phyloP scores from a whole-genome alignment of 2,113 vertebrate species.

The Empidonax alnorum region DNA sequence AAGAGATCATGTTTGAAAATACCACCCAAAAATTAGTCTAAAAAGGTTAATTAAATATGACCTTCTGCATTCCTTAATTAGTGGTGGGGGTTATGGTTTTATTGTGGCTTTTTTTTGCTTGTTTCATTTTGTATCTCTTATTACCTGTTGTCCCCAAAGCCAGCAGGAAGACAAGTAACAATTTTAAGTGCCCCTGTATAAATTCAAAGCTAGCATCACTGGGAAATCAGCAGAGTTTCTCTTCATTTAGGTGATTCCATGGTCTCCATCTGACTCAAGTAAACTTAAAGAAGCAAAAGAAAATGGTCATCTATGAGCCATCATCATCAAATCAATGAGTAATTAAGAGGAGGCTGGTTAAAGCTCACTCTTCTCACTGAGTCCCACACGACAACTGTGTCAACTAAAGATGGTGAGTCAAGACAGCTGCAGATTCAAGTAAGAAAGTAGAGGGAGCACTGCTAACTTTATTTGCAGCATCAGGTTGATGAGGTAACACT shows the following conservation, averaged over 20 bases:
- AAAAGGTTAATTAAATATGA: neutral
- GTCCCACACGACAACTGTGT: neutral
- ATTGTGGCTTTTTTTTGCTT: neutral
- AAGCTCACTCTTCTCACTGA: neutral
- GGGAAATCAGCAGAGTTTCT: neutral
- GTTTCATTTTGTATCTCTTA: neutral
- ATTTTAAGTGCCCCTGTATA: neutral
- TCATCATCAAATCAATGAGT: neutral
- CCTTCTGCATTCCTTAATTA: neutral
- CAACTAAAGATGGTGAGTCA: neutral
- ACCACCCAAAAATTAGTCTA: neutral
- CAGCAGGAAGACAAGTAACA: neutral
- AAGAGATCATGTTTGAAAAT: neutral
- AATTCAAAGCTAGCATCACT: neutral
- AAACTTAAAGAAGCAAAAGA: neutral
- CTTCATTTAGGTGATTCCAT: neutral
- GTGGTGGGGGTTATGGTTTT: accelerated
- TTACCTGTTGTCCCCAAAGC: neutral
- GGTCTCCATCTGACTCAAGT: neutral
- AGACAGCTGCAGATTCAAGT: neutral
- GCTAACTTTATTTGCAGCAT: neutral
- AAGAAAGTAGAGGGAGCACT: neutral
- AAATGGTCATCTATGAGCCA: neutral
- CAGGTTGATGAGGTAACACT: neutral
- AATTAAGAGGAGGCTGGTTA: neutral